Evolutionary conservation across 1,140 invertebrate species (phyloP).

Genomic region (Lepidurus arcticus): DNA sequence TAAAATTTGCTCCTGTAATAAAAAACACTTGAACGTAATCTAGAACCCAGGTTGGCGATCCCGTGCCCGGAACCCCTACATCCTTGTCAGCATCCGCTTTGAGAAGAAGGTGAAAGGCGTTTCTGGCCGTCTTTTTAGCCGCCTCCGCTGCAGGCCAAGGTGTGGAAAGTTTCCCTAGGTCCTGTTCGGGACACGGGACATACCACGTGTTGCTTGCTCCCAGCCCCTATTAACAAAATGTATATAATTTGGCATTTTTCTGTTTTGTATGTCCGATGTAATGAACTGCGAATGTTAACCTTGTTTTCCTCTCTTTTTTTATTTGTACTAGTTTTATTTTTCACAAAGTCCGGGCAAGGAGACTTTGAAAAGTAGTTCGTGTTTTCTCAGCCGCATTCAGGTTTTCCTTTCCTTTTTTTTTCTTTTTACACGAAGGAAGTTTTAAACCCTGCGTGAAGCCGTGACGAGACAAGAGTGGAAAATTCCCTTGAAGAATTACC

Average conservation of each 20-base stretch:
- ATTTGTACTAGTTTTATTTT: background rate
- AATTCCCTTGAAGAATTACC: conserved; percentile 22
- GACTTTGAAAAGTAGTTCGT: background rate
- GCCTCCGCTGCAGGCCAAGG: conserved; percentile 19
- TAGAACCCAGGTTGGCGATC: background rate
- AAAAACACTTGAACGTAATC: background rate
- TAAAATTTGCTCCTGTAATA: too few relatives aligned
- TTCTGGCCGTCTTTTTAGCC: conserved; percentile 4
- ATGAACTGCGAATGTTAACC: background rate
- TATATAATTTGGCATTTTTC: background rate
- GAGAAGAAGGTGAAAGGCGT: conserved; percentile 17
- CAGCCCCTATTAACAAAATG: background rate
- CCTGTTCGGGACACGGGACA: background rate
- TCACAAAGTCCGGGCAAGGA: background rate
- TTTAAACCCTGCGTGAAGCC: conserved; percentile 3
- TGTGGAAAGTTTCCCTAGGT: background rate
- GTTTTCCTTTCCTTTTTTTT: background rate
- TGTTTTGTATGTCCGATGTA: background rate
- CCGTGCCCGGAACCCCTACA: conserved; percentile 16
- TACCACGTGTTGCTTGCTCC: background rate
- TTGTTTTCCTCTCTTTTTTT: background rate
- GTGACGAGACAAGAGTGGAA: conserved; percentile 5
- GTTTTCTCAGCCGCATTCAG: conserved; percentile 8
- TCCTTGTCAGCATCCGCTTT: conserved; percentile 21
- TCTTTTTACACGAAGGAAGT: background rate